Percentiles rank a stretch among this genome's conserved stretches.
These are phyloP conservation scores for Gryllus bimaculatus DNA, from an alignment of 1,140 invertebrate genomes.

Conservation along the genomic window DNA sequence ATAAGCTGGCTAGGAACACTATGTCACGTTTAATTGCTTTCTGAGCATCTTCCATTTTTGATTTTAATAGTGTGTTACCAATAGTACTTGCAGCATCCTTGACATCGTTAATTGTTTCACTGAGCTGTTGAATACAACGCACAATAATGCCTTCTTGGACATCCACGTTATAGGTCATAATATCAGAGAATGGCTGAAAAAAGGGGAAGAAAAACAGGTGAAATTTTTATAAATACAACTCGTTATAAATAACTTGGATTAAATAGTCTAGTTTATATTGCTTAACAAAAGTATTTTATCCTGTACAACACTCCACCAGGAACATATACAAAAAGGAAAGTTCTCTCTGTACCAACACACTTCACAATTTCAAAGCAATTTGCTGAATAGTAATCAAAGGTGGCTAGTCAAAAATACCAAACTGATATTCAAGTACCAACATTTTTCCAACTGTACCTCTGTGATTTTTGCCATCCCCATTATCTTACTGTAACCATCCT, in stretches of 20 bases:
- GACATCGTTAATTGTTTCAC: conserved; percentile 87
- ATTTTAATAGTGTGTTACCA: conserved; percentile 79
- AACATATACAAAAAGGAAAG: no score
- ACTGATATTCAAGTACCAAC: no score
- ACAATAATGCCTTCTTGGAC: conserved; percentile 98
- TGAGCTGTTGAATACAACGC: conserved; percentile 89
- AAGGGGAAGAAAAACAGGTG: conserved; percentile 24
- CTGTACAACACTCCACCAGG: no score
- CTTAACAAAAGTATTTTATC: no score
- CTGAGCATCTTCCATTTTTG: conserved; percentile 94
- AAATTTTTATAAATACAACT: not conserved
- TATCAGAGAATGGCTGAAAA: conserved; percentile 76
- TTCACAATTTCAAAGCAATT: no score
- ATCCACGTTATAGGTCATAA: conserved; percentile 85
- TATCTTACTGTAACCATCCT: no score
- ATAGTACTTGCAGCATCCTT: conserved; percentile 87
- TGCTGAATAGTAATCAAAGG: no score
- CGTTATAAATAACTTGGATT: not conserved
- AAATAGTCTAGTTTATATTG: not conserved
- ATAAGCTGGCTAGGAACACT: conserved; percentile 94
- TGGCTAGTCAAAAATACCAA: no score
- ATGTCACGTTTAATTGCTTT: conserved; percentile 92
- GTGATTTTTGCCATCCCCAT: no score
- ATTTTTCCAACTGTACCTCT: no score
- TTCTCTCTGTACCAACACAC: no score